These are phyloP conservation scores for Pterostichus niger DNA, from an alignment of 2,888 invertebrate species.

Conservation along the genomic window DNA sequence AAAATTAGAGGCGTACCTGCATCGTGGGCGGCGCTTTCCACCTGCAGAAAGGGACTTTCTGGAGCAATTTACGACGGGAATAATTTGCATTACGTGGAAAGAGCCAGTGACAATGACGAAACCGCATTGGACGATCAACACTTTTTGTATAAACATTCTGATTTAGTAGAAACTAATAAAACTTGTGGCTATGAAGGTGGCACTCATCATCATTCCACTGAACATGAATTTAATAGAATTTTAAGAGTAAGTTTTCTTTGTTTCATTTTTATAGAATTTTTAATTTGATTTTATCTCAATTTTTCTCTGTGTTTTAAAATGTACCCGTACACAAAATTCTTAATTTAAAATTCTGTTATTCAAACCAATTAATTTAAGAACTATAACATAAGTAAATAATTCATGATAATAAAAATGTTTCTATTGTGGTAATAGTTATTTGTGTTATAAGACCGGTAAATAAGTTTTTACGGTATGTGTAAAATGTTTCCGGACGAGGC, in stretches of 20 bases:
- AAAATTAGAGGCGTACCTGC: slow-evolving; percentile 83
- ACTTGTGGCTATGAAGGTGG: slow-evolving; percentile 80
- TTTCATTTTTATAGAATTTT: slow-evolving; percentile 23
- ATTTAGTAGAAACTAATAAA: slow-evolving; percentile 81
- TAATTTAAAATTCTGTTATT: too few relatives aligned
- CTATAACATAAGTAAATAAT: too few relatives aligned
- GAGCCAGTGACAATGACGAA: slow-evolving; percentile 70
- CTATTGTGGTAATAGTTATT: too few relatives aligned
- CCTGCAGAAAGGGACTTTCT: slow-evolving; percentile 85
- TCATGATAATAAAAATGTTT: too few relatives aligned
- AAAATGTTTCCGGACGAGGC: too few relatives aligned
- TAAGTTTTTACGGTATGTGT: too few relatives aligned
- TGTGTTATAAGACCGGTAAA: too few relatives aligned
- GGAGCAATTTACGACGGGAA: slow-evolving; percentile 90
- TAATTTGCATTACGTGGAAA: slow-evolving; percentile 86
- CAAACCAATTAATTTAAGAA: too few relatives aligned
- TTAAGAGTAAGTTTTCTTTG: slow-evolving; percentile 81
- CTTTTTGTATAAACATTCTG: slow-evolving; percentile 84
- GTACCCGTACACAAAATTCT: too few relatives aligned
- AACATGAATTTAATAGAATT: slow-evolving; percentile 80
- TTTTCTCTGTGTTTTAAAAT: too few relatives aligned
- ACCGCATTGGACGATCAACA: slow-evolving; percentile 75
- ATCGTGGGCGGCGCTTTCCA: slow-evolving; percentile 92
- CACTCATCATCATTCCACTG: slow-evolving; percentile 64
- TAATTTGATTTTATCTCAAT: not conserved